Percentiles rank a stretch among this genome's conserved stretches.
These are phyloP conservation scores for Acanthurus tractus DNA, from an alignment of 2,797 vertebrate species.

Conservation along the genomic window DNA sequence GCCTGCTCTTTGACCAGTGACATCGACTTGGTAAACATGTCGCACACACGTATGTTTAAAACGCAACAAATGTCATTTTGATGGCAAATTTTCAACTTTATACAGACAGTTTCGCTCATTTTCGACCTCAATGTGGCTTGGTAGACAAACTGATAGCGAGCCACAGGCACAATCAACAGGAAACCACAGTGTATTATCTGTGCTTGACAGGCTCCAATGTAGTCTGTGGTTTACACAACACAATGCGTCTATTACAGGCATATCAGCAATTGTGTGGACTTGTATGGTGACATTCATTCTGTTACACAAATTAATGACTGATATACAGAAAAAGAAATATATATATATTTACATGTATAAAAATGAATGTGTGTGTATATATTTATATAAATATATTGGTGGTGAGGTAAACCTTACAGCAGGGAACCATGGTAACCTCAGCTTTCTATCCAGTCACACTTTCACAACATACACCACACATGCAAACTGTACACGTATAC, in stretches of 20 bases:
- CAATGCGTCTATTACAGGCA: background rate
- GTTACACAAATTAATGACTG: too few relatives aligned
- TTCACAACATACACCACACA: slow-evolving; percentile 10
- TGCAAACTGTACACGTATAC: background rate
- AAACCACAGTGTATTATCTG: slow-evolving; percentile 63
- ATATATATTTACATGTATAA: too few relatives aligned
- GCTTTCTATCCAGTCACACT: slow-evolving; percentile 24
- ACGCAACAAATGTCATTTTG: background rate
- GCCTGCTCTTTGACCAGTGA: too few relatives aligned
- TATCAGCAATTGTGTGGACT: background rate
- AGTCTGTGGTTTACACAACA: background rate
- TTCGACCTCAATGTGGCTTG: slow-evolving; percentile 15
- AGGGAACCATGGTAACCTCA: slow-evolving; percentile 60
- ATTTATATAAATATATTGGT: slow-evolving; percentile 6
- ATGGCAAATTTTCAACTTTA: background rate
- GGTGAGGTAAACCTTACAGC: background rate
- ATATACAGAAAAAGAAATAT: too few relatives aligned
- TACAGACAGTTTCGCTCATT: too few relatives aligned
- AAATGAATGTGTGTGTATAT: too few relatives aligned
- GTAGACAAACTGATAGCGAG: slow-evolving; percentile 20
- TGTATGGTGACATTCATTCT: background rate
- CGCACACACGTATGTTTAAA: too few relatives aligned
- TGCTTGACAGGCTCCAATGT: background rate
- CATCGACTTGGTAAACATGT: too few relatives aligned
- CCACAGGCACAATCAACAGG: slow-evolving; percentile 42